A percentile compares a stretch with the other conserved stretches of the same genome.
phyloP scores from a whole-genome alignment of 2,113 vertebrate genomes.

The Halichoerus grypus region DNA sequence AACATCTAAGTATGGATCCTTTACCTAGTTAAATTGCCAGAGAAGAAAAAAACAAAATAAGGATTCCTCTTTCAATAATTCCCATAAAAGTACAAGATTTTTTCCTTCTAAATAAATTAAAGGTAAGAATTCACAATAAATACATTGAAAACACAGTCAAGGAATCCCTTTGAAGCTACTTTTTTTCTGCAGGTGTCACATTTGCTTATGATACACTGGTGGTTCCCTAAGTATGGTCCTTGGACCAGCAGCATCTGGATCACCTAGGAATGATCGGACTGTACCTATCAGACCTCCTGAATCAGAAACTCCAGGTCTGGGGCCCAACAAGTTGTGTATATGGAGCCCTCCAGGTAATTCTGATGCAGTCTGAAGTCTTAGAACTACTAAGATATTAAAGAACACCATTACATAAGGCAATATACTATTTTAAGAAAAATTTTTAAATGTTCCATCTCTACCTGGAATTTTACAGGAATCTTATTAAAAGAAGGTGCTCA shows the following conservation, averaged over 20 bases:
- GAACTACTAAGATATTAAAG: constrained; percentile 9
- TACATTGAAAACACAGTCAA: background rate
- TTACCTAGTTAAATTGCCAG: background rate
- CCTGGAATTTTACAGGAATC: background rate
- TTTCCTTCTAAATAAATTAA: background rate
- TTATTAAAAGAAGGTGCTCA: background rate
- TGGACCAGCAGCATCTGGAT: background rate
- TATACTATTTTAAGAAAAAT: background rate
- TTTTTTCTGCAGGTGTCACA: background rate
- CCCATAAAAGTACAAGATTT: background rate
- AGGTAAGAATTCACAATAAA: constrained; percentile 19
- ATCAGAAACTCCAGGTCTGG: background rate
- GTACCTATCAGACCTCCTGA: background rate
- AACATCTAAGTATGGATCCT: background rate
- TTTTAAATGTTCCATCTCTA: background rate
- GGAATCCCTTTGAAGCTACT: background rate
- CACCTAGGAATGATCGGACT: background rate
- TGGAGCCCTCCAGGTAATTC: background rate
- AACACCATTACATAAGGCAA: background rate
- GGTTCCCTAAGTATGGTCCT: background rate
- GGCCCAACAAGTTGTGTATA: background rate
- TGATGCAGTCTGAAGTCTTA: background rate
- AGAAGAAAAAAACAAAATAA: background rate
- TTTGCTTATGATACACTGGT: background rate
- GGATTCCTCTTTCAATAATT: background rate